These are phyloP conservation scores for Mactromeris polynyma DNA, from an alignment of 2,888 invertebrate genomes.

Conservation along the genomic window DNA sequence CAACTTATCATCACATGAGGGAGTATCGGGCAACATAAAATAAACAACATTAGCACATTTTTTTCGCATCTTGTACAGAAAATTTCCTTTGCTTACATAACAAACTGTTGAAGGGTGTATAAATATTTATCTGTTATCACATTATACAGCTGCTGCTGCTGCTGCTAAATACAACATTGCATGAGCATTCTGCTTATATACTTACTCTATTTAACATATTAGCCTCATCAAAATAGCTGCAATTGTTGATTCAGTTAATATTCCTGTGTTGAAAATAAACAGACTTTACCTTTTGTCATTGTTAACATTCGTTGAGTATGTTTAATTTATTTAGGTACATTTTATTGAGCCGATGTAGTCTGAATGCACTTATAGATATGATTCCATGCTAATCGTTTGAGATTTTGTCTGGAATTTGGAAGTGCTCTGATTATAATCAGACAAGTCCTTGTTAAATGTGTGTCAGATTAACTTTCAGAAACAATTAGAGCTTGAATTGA, in stretches of 20 bases:
- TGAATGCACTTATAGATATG: neutral
- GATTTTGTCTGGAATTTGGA: neutral
- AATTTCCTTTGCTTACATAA: slow-evolving; percentile 28
- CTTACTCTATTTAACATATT: neutral
- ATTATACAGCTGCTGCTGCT: slow-evolving; percentile 25
- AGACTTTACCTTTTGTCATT: slow-evolving; percentile 12
- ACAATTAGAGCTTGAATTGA: neutral
- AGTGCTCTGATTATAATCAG: neutral
- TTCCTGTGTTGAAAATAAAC: neutral
- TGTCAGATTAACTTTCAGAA: neutral
- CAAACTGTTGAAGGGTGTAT: neutral
- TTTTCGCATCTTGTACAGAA: neutral
- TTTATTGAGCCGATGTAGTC: neutral
- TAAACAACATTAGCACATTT: neutral
- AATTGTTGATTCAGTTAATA: neutral
- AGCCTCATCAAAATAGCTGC: neutral
- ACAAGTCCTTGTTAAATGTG: neutral
- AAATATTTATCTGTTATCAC: slow-evolving; percentile 45
- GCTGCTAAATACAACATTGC: neutral
- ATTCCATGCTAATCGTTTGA: neutral
- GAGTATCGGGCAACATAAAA: neutral
- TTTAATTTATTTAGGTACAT: slow-evolving; percentile 5
- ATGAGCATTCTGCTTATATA: neutral
- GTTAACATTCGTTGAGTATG: neutral
- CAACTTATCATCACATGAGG: neutral